Evolutionary conservation across 2,888 invertebrate species (phyloP), one percentile per base, ranked within the genome.

Genomic region (Hemaris fuciformis): DNA sequence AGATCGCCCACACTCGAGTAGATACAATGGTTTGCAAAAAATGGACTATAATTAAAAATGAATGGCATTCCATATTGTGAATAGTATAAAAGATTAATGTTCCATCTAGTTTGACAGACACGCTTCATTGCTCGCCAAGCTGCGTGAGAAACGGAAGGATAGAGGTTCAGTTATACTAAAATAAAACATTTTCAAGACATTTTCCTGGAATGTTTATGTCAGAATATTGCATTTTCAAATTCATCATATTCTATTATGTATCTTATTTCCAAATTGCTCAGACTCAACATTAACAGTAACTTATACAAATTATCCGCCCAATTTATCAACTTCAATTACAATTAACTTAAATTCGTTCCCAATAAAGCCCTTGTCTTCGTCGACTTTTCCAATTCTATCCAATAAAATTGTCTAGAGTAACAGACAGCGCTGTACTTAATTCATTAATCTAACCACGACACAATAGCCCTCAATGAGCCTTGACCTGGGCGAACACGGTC

Each of bases 391-490:
- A 15, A 25, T 48, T 7, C 25, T 15, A 15, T 15, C 15, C 7
- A 48, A 48, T 48, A 48, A 48, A 48, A 48, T n/a, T n/a, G n/a
- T n/a, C 48, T n/a, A 18, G 48, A 20, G 20, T 43, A 20, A 15
- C 27, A 25, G 25, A 27, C 15, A 48, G 0, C 13, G 3, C 27
- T 27, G 48, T 48, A 48, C 25, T 48, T 48, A 25, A 48, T 48
- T 48, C 25, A 48, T 48, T 25, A 7, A 48, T 15, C 15, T 43
- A 43, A 43, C 15, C 42, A 18, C 43, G 18, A 48, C 27, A 48
- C 48, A 48, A 48, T 48, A 15, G 48, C 48, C 48, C 48, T 48
- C 48, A 46, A n/a, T 48, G 38, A 38, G 48, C 48, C 15, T 27
- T 48, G 48, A 48, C 48, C 48, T 48, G 48, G 43, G n/a, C n/a